Evolutionary conservation across 2,113 vertebrate species (phyloP), one percentile per base, ranked within the genome.

Genomic region (Ursus arctos): DNA sequence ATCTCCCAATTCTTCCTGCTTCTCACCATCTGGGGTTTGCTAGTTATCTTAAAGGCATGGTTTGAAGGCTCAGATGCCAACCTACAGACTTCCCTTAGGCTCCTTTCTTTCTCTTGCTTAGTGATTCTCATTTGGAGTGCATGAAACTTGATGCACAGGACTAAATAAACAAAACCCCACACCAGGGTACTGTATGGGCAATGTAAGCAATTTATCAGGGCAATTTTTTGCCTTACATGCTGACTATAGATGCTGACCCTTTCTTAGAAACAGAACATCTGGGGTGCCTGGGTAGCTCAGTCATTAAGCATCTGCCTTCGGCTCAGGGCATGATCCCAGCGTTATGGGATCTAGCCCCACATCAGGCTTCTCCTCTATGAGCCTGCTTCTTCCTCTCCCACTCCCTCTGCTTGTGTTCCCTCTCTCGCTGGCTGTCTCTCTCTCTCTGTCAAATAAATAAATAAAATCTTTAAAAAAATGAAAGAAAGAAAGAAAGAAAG

Each of bases 91-190:
- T 24, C 31, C 1, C 4, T 36, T 19, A 33, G 22, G 22, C n/a
- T 79, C 31, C 31, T 22, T 76, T 21, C 31, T 86, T 24, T 49
- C 43, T 33, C 47, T 71, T 40, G 31, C 57, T 76, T 53, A 51
- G 28, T 33, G 51, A 65, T 28, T 49, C 33, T 33, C 33, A 47
- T 74, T 59, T 10, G 43, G 28, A 84, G 18, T 5, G 3, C 0
- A 0, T 36, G 7, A 47, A 71, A 77, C 31, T 15, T 36, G 36
- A 19, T 21, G 1, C 6, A 33, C 12, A 24, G 3, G 13, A 8
- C n/a, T 43, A 26, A 88, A n/a, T 18, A 49, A 79, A 59, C 6
- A 80, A 79, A 79, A 57, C 40, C 13, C 15, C 9, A 76, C 53
- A 31, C 16, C 55, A 15, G 69, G 11, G 12, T 9, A 1, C 7